Evolutionary conservation across 2,113 vertebrate species (phyloP).

Genomic region (Crotalus helleri): DNA sequence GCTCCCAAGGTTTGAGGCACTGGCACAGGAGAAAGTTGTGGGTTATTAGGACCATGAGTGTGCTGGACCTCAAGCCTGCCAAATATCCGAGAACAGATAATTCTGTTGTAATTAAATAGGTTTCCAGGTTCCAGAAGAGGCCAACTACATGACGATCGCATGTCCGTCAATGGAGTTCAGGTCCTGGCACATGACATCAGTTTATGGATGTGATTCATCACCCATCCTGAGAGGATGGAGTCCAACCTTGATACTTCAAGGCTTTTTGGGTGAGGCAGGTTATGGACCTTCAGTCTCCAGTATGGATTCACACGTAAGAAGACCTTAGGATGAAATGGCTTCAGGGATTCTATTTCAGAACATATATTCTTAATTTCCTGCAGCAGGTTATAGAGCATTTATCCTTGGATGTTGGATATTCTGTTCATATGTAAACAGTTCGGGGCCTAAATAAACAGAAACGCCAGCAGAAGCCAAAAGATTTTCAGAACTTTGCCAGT

Average conservation of each 20-base stretch:
- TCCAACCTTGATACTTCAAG: no score
- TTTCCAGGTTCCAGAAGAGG: not conserved
- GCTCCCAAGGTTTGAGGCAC: not conserved
- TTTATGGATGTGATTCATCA: not conserved
- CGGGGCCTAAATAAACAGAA: not conserved
- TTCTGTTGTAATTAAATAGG: not conserved
- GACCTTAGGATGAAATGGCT: not conserved
- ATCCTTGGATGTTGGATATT: not conserved
- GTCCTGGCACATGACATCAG: not conserved
- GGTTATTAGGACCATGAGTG: not conserved
- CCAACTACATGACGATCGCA: not conserved
- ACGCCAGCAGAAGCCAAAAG: not conserved
- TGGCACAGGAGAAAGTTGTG: not conserved
- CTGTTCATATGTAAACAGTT: not conserved
- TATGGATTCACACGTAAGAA: not conserved
- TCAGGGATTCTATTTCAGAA: accelerated
- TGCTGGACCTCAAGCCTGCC: not conserved
- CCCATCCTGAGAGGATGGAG: not conserved
- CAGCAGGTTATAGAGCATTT: not conserved
- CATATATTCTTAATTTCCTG: not conserved
- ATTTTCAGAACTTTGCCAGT: not conserved
- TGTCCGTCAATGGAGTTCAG: no score
- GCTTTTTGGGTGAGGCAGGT: not conserved
- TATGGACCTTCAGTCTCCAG: not conserved
- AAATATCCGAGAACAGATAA: not conserved